These are phyloP conservation scores for Lepisosteus oculatus DNA, from an alignment of 2,113 vertebrate species.

Conservation along the genomic window DNA sequence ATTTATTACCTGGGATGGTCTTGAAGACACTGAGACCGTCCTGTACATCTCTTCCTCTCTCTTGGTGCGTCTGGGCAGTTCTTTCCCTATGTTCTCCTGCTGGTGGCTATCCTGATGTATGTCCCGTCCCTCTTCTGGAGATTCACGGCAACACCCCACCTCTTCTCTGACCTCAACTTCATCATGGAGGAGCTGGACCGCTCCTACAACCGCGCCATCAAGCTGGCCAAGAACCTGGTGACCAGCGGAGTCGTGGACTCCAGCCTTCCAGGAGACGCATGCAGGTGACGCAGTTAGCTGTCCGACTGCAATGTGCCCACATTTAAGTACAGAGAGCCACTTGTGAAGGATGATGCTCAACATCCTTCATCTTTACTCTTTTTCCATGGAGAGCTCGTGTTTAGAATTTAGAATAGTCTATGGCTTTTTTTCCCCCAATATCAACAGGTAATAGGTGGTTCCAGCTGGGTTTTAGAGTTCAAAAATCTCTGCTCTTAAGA, in stretches of 20 bases:
- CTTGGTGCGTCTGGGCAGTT: constrained; percentile 64
- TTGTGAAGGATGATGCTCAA: too few relatives aligned
- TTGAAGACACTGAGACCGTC: neutral
- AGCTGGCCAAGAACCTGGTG: constrained; percentile 71
- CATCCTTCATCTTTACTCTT: too few relatives aligned
- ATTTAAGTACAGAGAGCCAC: neutral
- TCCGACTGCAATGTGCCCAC: neutral
- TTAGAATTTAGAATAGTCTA: too few relatives aligned
- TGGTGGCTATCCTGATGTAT: constrained; percentile 82
- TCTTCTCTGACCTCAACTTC: constrained; percentile 89
- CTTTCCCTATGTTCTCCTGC: constrained; percentile 89
- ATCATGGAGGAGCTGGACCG: constrained; percentile 96
- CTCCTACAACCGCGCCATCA: constrained; percentile 87
- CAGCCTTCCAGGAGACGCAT: constrained; percentile 51
- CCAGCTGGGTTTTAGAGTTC: too few relatives aligned
- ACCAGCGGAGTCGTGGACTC: constrained; percentile 45
- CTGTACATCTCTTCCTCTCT: constrained; percentile 5
- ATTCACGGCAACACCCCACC: constrained; percentile 80
- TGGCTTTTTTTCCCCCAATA: too few relatives aligned
- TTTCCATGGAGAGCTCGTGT: too few relatives aligned
- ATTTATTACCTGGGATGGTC: too few relatives aligned
- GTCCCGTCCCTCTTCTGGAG: constrained; percentile 85
- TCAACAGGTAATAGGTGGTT: too few relatives aligned
- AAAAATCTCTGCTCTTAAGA: too few relatives aligned
- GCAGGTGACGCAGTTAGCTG: constrained; percentile 39